phyloP scores from a whole-genome alignment of 2,888 invertebrate genomes.

The Agonum fuliginosum region DNA sequence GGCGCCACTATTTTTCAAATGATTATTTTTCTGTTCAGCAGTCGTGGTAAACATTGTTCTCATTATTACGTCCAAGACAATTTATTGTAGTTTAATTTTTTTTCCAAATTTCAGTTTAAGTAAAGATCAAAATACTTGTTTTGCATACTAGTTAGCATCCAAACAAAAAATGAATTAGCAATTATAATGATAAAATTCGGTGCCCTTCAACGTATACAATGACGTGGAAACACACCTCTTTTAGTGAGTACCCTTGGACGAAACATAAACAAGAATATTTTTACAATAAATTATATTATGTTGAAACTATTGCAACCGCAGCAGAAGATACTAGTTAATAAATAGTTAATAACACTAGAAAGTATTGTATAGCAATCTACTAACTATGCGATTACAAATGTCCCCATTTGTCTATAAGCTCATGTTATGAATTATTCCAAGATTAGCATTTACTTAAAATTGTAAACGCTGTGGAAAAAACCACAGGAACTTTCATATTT shows the following conservation, averaged over 20 bases:
- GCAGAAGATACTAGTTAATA: constrained; percentile 2
- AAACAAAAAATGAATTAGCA: neutral
- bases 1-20: constrained; percentile 14
- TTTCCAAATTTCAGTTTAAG: too few relatives aligned
- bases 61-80: too few relatives aligned
- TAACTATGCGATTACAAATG: constrained; percentile 2
- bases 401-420: constrained; percentile 12
- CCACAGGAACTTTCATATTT: constrained; percentile 26
- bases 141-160: neutral
- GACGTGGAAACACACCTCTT: constrained; percentile 12
- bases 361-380: constrained; percentile 37
- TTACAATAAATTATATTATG: neutral
- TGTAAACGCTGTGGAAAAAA: constrained; percentile 11
- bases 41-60: too few relatives aligned
- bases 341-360: constrained; percentile 15
- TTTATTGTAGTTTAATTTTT: too few relatives aligned
- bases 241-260: neutral
- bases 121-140: neutral
- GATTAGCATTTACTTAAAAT: neutral
- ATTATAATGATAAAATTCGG: too few relatives aligned
- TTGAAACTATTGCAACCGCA: neutral
- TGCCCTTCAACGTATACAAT: too few relatives aligned
- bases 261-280: neutral
- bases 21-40: too few relatives aligned
- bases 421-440: constrained; percentile 1